These are phyloP conservation scores for Dendrolimus punctatus DNA, from an alignment of 1,140 invertebrate genomes.

Conservation along the genomic window DNA sequence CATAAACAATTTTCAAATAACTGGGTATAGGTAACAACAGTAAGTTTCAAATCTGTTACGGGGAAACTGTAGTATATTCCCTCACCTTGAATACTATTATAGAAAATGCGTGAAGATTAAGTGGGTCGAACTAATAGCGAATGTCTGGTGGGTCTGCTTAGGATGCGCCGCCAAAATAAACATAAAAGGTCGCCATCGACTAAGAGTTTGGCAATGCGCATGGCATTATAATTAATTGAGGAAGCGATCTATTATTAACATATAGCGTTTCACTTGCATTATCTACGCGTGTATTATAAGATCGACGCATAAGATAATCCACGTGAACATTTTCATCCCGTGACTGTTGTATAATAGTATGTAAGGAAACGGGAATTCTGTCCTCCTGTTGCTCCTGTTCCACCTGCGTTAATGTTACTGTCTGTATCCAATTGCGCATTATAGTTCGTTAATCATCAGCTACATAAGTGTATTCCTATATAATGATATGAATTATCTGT, in stretches of 20 bases:
- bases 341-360: no score
- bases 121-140: constrained; percentile 38
- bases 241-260: constrained; percentile 33
- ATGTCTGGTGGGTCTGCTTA: constrained; percentile 8
- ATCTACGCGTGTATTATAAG: not conserved
- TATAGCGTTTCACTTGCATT: not conserved
- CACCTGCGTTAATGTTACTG: no score
- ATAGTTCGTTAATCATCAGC: no score
- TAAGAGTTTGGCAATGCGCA: constrained; percentile 36
- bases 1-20: no score
- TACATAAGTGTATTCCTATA: no score
- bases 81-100: constrained; percentile 25
- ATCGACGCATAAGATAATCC: not conserved
- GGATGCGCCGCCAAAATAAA: constrained; percentile 44
- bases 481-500: no score
- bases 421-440: no score
- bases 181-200: constrained; percentile 47
- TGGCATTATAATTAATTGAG: constrained; percentile 47
- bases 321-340: no score
- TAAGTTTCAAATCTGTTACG: no score
- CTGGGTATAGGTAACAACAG: no score
- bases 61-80: not conserved
- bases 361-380: no score
- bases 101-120: constrained; percentile 21
- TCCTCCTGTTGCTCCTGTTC: no score